Conservation (phyloP, 2,888 invertebrate genomes). For the Lycophotia porphyrea region DNA sequence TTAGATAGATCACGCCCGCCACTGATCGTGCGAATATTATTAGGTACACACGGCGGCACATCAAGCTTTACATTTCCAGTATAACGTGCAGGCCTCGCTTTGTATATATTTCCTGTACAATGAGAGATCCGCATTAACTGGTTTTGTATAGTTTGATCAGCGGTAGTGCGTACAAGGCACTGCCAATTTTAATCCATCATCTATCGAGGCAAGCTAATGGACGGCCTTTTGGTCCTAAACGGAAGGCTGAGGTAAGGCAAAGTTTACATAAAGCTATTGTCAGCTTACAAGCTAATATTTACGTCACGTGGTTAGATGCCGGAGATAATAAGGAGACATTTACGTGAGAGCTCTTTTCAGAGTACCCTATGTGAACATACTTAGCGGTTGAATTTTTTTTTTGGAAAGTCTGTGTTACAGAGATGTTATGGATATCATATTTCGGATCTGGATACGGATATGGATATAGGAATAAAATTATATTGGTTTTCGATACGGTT, state of each 20-base stretch:
- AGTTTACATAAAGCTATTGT: not conserved
- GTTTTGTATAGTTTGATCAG: no score
- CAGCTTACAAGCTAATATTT: not conserved
- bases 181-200: not conserved
- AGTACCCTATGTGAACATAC: not conserved
- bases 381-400: not conserved
- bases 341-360: not conserved
- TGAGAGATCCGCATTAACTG: no score
- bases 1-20: constrained; percentile 56
- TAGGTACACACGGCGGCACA: not conserved
- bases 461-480: no score
- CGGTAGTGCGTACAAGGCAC: no score
- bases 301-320: not conserved
- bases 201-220: not conserved
- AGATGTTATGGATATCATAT: no score
- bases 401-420: no score
- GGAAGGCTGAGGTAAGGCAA: not conserved
- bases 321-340: not conserved
- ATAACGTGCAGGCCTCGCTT: no score
- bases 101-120: no score
- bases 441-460: no score
- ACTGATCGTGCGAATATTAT: not conserved
- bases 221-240: not conserved
- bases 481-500: no score
- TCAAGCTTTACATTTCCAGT: no score